Evolutionary conservation across 2,888 invertebrate species (phyloP).

Genomic region (Microplitis deprimator): DNA sequence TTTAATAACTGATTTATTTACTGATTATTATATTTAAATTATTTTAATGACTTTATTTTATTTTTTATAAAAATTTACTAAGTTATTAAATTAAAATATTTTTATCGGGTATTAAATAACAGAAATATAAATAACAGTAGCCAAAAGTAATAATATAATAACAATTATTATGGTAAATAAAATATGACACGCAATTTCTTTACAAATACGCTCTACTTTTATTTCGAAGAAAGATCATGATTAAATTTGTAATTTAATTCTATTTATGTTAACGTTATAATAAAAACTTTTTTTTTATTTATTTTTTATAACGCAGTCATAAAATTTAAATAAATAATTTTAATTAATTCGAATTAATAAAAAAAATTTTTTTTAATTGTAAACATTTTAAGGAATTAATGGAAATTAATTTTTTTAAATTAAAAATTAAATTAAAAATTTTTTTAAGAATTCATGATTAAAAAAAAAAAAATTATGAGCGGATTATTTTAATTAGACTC

Average conservation of each 20-base stretch:
- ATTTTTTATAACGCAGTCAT: neutral
- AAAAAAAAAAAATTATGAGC: no score
- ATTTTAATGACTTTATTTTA: neutral
- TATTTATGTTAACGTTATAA: neutral
- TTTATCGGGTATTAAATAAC: conserved; percentile 2
- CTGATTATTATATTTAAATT: neutral
- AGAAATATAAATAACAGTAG: neutral
- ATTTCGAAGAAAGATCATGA: neutral
- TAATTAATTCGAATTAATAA: neutral
- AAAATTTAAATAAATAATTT: neutral
- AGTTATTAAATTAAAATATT: neutral
- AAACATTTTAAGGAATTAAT: no score
- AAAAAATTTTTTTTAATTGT: no score
- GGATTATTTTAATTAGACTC: no score
- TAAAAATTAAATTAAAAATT: no score
- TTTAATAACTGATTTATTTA: neutral
- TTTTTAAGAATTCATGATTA: no score
- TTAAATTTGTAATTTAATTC: neutral
- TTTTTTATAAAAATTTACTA: neutral
- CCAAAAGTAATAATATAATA: neutral
- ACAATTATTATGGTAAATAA: neutral
- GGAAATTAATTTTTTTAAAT: no score
- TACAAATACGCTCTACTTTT: neutral
- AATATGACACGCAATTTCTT: neutral
- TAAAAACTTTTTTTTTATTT: conserved; percentile 1